These are phyloP conservation scores for Turritopsis dohrnii DNA, from an alignment of 30 jellyfish, hydroid and myxozoan genomes.

Conservation along the genomic window DNA sequence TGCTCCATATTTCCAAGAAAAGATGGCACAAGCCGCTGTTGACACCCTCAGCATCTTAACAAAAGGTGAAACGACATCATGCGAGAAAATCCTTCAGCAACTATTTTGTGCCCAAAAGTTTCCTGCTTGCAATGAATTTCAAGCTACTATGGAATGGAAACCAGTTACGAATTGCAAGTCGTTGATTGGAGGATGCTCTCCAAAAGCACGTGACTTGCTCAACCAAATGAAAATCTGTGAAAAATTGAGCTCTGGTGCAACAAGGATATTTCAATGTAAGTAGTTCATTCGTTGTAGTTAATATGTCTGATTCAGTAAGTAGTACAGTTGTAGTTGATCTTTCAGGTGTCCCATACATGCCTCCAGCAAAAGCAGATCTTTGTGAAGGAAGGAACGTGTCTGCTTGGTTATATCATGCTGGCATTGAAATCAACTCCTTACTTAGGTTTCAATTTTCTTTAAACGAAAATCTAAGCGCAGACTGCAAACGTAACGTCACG, in stretches of 20 bases:
- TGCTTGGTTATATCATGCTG: slow-evolving; percentile 10
- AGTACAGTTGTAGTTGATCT: background rate
- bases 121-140: slow-evolving; percentile 13
- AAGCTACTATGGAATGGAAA: slow-evolving; percentile 2
- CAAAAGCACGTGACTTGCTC: background rate
- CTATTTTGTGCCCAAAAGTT: slow-evolving; percentile 14
- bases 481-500: background rate
- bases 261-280: background rate
- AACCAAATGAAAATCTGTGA: slow-evolving; percentile 17
- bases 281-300: background rate
- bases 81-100: background rate
- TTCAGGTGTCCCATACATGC: slow-evolving; percentile 14
- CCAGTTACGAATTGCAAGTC: background rate
- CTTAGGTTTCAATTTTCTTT: slow-evolving; percentile 12
- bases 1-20: slow-evolving; percentile 26
- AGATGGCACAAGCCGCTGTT: slow-evolving; percentile 28
- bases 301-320: background rate
- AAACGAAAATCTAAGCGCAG: background rate
- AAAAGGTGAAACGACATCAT: slow-evolving; percentile 8
- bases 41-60: slow-evolving; percentile 15
- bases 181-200: background rate
- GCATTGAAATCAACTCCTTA: slow-evolving; percentile 15
- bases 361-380: background rate
- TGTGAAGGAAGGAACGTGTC: slow-evolving; percentile 6
- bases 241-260: slow-evolving; percentile 1